phyloP scores from a whole-genome alignment of 2,888 invertebrate genomes.

The Argynnis bischoffii region DNA sequence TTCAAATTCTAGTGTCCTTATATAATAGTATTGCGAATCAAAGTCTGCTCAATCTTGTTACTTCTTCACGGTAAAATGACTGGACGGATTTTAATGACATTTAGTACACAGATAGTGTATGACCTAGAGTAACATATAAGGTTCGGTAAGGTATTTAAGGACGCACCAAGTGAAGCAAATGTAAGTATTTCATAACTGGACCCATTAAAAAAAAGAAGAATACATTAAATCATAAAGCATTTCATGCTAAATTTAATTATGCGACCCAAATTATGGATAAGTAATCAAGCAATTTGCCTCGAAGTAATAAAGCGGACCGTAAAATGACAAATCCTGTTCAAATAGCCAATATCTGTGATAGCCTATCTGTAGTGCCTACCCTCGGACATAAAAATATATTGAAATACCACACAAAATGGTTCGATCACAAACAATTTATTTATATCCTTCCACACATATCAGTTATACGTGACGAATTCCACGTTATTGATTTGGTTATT shows the following conservation, averaged over 20 bases:
- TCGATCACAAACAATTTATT: conserved; percentile 34
- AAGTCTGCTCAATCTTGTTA: too few species aligned
- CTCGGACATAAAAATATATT: conserved; percentile 32
- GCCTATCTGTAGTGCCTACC: conserved; percentile 29
- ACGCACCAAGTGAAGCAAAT: too few species aligned
- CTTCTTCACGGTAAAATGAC: too few species aligned
- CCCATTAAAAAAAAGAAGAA: not conserved
- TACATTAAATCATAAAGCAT: not conserved
- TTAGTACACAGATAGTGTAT: too few species aligned
- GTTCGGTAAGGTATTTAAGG: too few species aligned
- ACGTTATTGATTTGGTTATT: conserved; percentile 3
- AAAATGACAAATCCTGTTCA: conserved; percentile 32
- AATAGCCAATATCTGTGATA: conserved; percentile 29
- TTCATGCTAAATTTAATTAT: conserved; percentile 8
- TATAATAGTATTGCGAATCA: too few species aligned
- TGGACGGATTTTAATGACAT: too few species aligned
- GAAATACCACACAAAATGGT: conserved; percentile 28
- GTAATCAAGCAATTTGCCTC: conserved; percentile 25
- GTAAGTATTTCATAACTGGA: not conserved
- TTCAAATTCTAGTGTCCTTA: too few species aligned
- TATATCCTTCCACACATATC: conserved; percentile 26
- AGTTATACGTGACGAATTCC: conserved; percentile 24
- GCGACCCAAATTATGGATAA: conserved; percentile 16
- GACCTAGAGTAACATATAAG: too few species aligned
- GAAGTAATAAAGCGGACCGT: conserved; percentile 29